Evolutionary conservation across 2,797 vertebrate species (phyloP), one percentile per base, ranked within the genome.

Genomic region (Catharus ustulatus): DNA sequence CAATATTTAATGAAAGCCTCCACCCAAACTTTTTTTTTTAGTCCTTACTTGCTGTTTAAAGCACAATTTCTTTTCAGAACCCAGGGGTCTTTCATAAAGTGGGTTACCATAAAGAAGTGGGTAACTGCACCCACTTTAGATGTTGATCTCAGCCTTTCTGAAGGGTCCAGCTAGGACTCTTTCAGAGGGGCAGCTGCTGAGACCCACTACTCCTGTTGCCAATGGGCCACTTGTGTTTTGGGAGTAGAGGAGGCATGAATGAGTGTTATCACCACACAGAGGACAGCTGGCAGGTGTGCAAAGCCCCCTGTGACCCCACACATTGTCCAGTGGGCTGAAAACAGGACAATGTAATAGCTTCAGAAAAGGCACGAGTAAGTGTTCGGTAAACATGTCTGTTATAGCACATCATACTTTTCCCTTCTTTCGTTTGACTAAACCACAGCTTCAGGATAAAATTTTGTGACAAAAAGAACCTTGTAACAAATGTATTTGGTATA

Each of bases 361-460:
- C 1, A 6, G 49, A 66, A 91, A 89, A 91, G 21, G 23, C 48
- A 63, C 5, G 27, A 30, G 51, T 30, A 2, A 55, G 12, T 27
- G 23, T 29, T 91, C 27, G 4, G 22, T 30, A 32, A 52, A 23
- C 21, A 52, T 6, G 3, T 72, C 40, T 43, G 22, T 59, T 57
- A 55, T 1, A 69, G n/a, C 32, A 55, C 15, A 0, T 36, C 0
- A 42, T 93, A 87, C 14, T 95, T 93, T 94, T 91, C 89, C 67
- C 30, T 59, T 94, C 52, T 76, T 82, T 89, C 3, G 0, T 90
- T 87, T 71, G 32, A 77, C 83, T 93, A 79, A 93, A 86, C 84
- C 87, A 87, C 68, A 90, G 80, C 63, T 92, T 93, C 87, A 91
- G 76, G 69, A 94, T 68, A 90, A 96, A 95, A 89, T 29, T 42